phyloP scores from a whole-genome alignment of 2,888 invertebrate genomes.

The Synanthedon andrenaeformis region DNA sequence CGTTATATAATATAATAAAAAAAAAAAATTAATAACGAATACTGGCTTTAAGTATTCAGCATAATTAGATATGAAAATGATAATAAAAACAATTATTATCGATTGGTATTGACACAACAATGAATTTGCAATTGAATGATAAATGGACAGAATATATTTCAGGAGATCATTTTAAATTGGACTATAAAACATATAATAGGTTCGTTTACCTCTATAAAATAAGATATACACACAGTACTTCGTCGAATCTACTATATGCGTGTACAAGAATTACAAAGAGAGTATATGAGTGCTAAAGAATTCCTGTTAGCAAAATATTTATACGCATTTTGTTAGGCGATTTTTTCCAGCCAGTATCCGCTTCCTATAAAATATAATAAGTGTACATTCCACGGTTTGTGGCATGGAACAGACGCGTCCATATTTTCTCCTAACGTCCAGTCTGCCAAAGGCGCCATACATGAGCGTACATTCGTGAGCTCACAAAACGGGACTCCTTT shows the following conservation, averaged over 20 bases:
- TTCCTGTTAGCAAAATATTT: neutral
- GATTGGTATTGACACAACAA: conserved; percentile 43
- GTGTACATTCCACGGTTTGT: conserved; percentile 20
- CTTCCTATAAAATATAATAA: conserved; percentile 22
- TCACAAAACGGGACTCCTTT: conserved; percentile 7
- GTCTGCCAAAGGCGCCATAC: conserved; percentile 46
- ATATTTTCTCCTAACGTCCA: conserved; percentile 10
- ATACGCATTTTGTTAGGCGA: neutral
- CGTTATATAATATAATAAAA: too few relatives aligned
- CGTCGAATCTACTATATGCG: conserved; percentile 13
- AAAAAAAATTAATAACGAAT: too few relatives aligned
- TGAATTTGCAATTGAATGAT: conserved; percentile 48
- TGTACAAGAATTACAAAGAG: too few relatives aligned
- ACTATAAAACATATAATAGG: too few relatives aligned
- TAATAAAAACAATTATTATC: conserved; percentile 5
- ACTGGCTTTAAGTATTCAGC: too few relatives aligned
- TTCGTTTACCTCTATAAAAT: too few relatives aligned
- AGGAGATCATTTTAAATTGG: conserved; percentile 20
- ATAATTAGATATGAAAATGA: neutral
- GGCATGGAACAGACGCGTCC: conserved; percentile 30
- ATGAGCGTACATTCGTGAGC: conserved; percentile 35
- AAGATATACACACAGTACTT: neutral
- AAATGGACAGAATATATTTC: conserved; percentile 42
- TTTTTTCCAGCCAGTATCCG: conserved; percentile 8
- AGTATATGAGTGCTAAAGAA: too few relatives aligned